These are phyloP conservation scores for Staurois parvus DNA, from an alignment of 2,797 vertebrate species.

Conservation along the genomic window DNA sequence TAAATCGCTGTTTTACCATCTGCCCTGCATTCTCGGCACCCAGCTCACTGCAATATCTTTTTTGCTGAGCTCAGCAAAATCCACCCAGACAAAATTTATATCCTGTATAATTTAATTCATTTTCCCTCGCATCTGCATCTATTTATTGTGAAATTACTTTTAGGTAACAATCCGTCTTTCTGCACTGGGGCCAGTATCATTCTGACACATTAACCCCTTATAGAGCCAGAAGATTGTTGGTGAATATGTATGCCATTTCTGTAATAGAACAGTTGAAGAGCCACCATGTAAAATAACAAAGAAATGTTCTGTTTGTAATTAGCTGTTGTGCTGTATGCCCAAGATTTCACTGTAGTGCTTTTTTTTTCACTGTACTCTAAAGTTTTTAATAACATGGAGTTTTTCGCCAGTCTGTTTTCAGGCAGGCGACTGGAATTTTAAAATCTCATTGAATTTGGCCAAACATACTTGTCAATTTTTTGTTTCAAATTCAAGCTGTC, in stretches of 20 bases:
- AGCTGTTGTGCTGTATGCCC: too few species aligned
- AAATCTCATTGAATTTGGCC: too few species aligned
- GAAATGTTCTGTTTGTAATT: too few species aligned
- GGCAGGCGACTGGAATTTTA: too few species aligned
- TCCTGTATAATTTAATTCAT: constrained; percentile 62
- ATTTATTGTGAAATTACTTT: constrained; percentile 63
- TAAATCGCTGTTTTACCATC: constrained; percentile 64
- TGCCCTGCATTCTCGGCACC: constrained; percentile 57
- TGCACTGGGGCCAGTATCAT: constrained; percentile 32
- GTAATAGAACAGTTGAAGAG: background rate
- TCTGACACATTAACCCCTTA: constrained; percentile 54
- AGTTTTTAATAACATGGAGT: too few species aligned
- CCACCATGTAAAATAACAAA: too few species aligned
- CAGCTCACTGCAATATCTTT: constrained; percentile 57
- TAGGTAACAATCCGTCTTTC: constrained; percentile 59
- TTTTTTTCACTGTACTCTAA: too few species aligned
- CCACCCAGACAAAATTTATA: constrained; percentile 59
- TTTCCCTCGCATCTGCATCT: constrained; percentile 60
- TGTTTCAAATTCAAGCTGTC: too few species aligned
- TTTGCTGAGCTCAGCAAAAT: constrained; percentile 61
- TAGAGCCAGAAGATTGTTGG: background rate
- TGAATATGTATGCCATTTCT: background rate
- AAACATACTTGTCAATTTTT: too few species aligned
- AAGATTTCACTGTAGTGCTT: too few species aligned
- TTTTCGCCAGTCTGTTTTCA: too few species aligned